Evolutionary conservation across 2,888 invertebrate species (phyloP), one percentile per base, ranked within the genome.

Genomic region (Crocallis elinguaria): DNA sequence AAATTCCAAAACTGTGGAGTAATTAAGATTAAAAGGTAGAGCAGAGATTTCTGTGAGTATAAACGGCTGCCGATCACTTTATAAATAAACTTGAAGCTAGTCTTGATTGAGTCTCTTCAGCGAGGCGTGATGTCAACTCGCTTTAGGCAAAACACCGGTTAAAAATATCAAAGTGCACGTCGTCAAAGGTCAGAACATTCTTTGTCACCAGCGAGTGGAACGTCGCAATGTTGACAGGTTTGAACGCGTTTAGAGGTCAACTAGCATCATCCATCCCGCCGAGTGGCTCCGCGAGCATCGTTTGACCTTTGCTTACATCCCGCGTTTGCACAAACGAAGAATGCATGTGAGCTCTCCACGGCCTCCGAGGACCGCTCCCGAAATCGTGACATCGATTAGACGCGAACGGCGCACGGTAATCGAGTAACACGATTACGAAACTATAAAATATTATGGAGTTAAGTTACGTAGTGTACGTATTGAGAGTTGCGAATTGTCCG

Each of bases 361-460:
- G 58, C 60, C 73, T 66, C 74, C 71, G 67, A 73, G 73, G 71
- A 75, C 73, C 82, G 79, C 82, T 84, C 86, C 86, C 82, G 84
- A 79, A 86, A 83, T 87, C 86, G 86, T 86, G 87, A 86, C 84
- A 84, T 80, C 83, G 82, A 84, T 84, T 85, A 83, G 81, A 84
- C 73, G 76, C 75, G 75, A 84, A 69, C 76, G 79, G 79, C 77
- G 79, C 79, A 75, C 82, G 72, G 82, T 86, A 87, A 87, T 87
- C 84, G 78, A 86, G 82, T 84, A 81, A 84, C 78, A 81, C 79
- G 79, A 79, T 90, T 88, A 87, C 89, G 87, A 88, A 89, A 90
- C 83, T 87, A 86, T 86, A 86, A 86, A 86, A 85, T 86, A 86
- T 86, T 85, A 84, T 84, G 82, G 86, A 84, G 83, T 87, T 87